These are phyloP conservation scores for Hippocampus mohnikei DNA, from an alignment of 2,113 vertebrate species.

Conservation along the genomic window DNA sequence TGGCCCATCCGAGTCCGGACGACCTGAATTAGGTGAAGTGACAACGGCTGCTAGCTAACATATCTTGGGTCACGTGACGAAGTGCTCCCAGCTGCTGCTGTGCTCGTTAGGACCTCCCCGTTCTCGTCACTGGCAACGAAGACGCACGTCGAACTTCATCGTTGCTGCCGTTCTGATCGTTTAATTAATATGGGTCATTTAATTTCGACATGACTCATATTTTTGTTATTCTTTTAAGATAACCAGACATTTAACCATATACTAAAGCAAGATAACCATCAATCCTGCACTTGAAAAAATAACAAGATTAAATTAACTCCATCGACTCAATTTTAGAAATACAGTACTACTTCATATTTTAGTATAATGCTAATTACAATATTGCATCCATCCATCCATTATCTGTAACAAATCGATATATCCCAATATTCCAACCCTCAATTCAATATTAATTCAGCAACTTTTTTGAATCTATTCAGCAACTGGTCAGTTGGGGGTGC, in stretches of 20 bases:
- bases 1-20: constrained; percentile 43
- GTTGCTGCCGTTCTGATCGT: not conserved
- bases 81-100: constrained; percentile 72
- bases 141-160: not conserved
- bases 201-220: not conserved
- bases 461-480: no score
- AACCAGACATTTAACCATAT: not conserved
- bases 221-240: not conserved
- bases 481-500: no score
- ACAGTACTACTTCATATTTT: no score
- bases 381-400: no score
- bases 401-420: no score
- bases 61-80: constrained; percentile 74
- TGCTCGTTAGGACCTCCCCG: constrained; percentile 65
- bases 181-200: not conserved
- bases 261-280: not conserved
- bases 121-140: not conserved
- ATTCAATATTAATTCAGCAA: no score
- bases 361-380: no score
- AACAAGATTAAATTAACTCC: no score
- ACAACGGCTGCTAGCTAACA: constrained; percentile 73
- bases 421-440: no score
- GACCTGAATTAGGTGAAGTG: constrained; percentile 67
- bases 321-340: no score
- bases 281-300: not conserved